A percentile compares a stretch with the other conserved stretches of the same genome.
These are phyloP conservation scores for Agelaius tricolor DNA, from an alignment of 2,113 vertebrate species.

Conservation along the genomic window DNA sequence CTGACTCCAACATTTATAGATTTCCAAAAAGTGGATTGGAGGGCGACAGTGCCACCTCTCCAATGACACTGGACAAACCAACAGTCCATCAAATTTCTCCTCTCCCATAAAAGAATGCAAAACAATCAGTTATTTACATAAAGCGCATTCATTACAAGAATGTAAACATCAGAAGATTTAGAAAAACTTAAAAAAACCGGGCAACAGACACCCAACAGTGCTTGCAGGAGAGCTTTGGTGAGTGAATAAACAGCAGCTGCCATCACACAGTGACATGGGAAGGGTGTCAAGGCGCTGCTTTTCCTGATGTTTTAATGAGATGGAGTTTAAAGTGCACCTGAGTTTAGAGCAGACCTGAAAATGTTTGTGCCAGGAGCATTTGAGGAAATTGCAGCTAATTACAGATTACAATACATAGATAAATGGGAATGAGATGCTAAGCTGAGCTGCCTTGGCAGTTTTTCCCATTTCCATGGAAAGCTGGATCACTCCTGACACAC, in stretches of 20 bases:
- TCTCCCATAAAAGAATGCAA: no score
- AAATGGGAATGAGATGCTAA: background rate
- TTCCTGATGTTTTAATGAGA: background rate
- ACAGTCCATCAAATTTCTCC: no score
- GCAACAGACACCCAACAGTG: background rate
- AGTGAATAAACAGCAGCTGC: background rate
- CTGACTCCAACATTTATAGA: no score
- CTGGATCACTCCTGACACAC: background rate
- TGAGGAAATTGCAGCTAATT: background rate
- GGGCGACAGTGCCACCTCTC: no score
- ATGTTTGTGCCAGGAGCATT: background rate
- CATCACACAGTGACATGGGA: background rate
- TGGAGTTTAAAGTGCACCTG: background rate
- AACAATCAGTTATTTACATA: no score
- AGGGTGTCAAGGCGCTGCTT: background rate
- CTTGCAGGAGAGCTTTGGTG: background rate
- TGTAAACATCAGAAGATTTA: no score
- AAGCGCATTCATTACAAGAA: no score
- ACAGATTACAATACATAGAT: background rate
- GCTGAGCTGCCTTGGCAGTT: background rate
- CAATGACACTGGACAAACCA: no score
- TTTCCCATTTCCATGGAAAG: background rate
- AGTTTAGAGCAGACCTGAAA: background rate
- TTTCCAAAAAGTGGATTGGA: no score
- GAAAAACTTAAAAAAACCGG: no score